Conservation (phyloP, 1,140 invertebrate species). For the Cotesia chilonis region DNA sequence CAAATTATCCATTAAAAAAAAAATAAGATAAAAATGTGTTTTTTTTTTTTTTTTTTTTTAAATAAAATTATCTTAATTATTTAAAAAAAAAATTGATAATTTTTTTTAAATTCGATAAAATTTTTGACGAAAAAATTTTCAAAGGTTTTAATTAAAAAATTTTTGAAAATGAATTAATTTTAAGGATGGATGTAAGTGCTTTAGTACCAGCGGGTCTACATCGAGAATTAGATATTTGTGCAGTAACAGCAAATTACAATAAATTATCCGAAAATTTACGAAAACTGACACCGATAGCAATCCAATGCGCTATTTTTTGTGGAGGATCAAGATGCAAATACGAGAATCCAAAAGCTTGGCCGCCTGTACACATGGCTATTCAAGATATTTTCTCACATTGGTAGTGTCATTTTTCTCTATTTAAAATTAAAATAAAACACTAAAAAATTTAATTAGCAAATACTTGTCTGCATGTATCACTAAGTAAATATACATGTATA, state of each 20-base stretch:
- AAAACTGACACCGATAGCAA: conserved; percentile 70
- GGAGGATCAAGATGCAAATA: conserved; percentile 85
- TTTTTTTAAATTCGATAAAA: not conserved
- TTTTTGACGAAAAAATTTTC: too few species aligned
- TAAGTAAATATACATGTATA: not conserved
- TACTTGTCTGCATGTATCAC: too few species aligned
- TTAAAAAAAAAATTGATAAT: not conserved
- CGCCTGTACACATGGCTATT: conserved; percentile 75
- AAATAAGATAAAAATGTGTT: too few species aligned
- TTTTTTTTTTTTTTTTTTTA: too few species aligned
- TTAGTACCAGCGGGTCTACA: conserved; percentile 60
- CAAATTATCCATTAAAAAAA: not conserved
- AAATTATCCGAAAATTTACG: conserved; percentile 69
- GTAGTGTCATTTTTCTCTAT: conserved; percentile 59
- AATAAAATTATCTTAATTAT: not conserved
- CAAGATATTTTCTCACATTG: conserved; percentile 85
- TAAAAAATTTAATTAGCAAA: conserved; percentile 1
- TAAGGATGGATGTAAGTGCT: conserved; percentile 59
- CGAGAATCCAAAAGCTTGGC: conserved; percentile 75
- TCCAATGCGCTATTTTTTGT: conserved; percentile 83
- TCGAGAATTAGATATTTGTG: conserved; percentile 45
- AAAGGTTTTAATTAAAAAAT: not conserved
- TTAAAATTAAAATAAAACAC: conserved; percentile 2
- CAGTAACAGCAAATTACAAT: conserved; percentile 62
- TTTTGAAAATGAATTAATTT: not conserved